Evolutionary conservation across 2,888 invertebrate species (phyloP), one percentile per base, ranked within the genome.

Genomic region (Hemaris fuciformis): DNA sequence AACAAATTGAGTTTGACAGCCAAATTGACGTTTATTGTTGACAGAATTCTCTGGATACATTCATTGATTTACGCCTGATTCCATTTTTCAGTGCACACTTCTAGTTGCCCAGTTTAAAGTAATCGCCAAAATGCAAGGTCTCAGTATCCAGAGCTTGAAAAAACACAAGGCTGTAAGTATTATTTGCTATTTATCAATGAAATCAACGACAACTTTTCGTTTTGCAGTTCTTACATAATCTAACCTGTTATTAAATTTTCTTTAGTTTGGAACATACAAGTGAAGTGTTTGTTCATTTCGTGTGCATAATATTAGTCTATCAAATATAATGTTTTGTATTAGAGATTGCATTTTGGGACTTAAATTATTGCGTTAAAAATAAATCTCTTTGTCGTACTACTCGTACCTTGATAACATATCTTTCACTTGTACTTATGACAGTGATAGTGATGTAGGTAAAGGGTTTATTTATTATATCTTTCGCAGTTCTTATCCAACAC

Each of bases 151-250:
- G 59, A 95, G 95, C 77, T 85, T 97, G 66, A 96, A 95, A 83
- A 96, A 95, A 84, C 96, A 97, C 84, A 96, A 95, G 74, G 95
- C 97, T 77, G 97, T 97, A 93, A 95, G 95, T 93, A 76, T 63
- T 59, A 59, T 57, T 45, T 23, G 18, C n/a, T 22, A 59, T 59
- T 70, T 65, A 34, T 31, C 63, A 62, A 62, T 38, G 53, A 60
- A 62, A 62, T 67, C 43, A 38, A 62, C 53, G 75, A 67, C 71
- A 69, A 66, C 62, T 69, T 62, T 61, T 53, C 27, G 27, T 31
- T 60, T 63, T 72, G 69, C 63, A 75, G 67, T 73, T 80, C 89
- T 90, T 91, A 91, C 85, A 91, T 91, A 91, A 91, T 82, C 60
- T 89, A 90, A 90, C 91, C 90, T 65, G 56, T 25, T 60, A 45